These are phyloP conservation scores for Arvicanthis niloticus DNA, from an alignment of 2,113 vertebrate genomes.

Conservation along the genomic window DNA sequence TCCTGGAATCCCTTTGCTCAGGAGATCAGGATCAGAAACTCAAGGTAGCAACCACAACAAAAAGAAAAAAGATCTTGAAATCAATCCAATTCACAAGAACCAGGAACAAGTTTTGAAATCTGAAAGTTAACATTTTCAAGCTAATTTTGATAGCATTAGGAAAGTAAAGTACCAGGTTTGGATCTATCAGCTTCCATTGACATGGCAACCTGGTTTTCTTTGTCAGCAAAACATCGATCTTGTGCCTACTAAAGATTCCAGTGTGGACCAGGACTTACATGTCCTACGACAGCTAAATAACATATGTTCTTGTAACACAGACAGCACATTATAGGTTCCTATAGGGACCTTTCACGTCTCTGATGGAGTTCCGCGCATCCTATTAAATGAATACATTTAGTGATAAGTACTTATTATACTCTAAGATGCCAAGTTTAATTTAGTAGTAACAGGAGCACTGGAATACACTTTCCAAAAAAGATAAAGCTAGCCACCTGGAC, in stretches of 20 bases:
- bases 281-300: background rate
- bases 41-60: background rate
- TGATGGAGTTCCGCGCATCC: background rate
- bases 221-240: background rate
- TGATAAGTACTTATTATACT: background rate
- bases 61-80: background rate
- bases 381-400: background rate
- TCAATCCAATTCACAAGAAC: background rate
- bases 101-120: background rate
- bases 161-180: background rate
- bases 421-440: background rate
- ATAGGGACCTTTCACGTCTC: background rate
- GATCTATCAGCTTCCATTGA: background rate
- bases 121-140: background rate
- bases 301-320: background rate
- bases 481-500: background rate
- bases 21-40: background rate
- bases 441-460: slow-evolving; percentile 8
- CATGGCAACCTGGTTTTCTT: background rate
- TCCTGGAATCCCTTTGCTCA: background rate
- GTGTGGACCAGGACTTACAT: background rate
- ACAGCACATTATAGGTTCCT: background rate
- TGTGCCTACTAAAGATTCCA: background rate
- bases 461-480: background rate
- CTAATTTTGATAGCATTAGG: background rate